Evolutionary conservation across 2,113 vertebrate genomes (phyloP).

Genomic region (Upupa epops): DNA sequence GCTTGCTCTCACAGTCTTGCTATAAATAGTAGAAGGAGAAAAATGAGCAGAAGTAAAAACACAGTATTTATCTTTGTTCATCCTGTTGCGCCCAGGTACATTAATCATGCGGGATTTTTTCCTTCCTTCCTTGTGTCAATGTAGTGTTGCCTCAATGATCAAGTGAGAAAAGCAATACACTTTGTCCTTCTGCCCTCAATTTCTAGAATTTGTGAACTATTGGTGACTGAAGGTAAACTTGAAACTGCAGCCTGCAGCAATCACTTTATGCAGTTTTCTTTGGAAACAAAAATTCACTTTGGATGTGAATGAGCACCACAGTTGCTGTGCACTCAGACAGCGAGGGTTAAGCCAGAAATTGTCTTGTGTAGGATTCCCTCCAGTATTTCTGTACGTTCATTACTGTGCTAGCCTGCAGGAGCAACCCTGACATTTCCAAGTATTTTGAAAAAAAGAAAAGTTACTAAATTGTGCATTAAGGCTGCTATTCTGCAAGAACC

Average conservation of each 20-base stretch:
- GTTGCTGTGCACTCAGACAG: background rate
- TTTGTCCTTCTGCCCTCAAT: background rate
- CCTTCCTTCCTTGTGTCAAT: background rate
- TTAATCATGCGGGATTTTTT: background rate
- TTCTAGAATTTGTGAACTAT: background rate
- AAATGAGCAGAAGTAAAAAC: conserved; percentile 10
- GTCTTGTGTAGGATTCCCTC: background rate
- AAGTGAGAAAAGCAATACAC: background rate
- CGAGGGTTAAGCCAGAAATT: background rate
- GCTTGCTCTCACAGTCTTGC: conserved; percentile 32
- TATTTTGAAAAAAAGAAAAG: background rate
- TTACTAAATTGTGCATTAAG: background rate
- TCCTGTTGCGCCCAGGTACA: background rate
- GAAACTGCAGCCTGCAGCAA: background rate
- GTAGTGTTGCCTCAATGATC: background rate
- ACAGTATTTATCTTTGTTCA: background rate
- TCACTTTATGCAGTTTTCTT: background rate
- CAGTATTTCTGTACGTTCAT: background rate
- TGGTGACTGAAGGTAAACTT: background rate
- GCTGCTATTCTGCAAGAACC: background rate
- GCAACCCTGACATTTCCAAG: background rate
- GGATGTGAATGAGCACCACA: background rate
- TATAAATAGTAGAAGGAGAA: conserved; percentile 47
- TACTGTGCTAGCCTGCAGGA: background rate
- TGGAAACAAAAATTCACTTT: background rate